phyloP scores from a whole-genome alignment of 2,113 vertebrate genomes.

The Podarcis muralis region DNA sequence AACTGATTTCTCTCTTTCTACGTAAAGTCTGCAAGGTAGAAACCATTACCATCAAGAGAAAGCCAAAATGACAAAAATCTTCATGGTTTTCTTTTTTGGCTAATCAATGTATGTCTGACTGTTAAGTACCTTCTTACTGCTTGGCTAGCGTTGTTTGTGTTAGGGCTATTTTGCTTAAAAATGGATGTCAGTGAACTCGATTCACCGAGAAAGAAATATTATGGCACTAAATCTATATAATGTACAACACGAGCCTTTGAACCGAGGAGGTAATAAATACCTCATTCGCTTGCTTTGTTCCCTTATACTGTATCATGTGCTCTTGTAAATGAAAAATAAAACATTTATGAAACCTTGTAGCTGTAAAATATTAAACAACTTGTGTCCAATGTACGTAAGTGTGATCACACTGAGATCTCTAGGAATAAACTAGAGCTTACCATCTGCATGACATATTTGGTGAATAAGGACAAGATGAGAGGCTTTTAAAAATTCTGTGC shows the following conservation, averaged over 20 bases:
- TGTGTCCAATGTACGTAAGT: not conserved
- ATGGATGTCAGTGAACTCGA: not conserved
- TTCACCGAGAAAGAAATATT: not conserved
- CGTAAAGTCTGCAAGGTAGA: too few species aligned
- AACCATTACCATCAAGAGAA: too few species aligned
- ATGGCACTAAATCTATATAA: not conserved
- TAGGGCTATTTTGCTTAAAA: not conserved
- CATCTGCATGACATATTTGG: not conserved
- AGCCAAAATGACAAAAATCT: not conserved
- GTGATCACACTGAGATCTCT: not conserved
- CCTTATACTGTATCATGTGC: not conserved
- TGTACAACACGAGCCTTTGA: slow-evolving; percentile 1
- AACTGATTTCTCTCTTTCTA: too few species aligned
- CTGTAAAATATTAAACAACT: not conserved
- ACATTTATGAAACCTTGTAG: not conserved
- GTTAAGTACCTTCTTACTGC: not conserved
- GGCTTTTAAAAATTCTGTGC: not conserved
- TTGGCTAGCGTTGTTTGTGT: not conserved
- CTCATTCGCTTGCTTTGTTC: not conserved
- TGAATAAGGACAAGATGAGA: not conserved
- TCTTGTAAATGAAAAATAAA: not conserved
- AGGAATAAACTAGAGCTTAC: not conserved
- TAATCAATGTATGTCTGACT: not conserved
- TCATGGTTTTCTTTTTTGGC: rapidly evolving
- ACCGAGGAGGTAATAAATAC: not conserved